Base-by-base conservation (phyloP, 1,140 invertebrate species). In the Papilio xuthus region DNA sequence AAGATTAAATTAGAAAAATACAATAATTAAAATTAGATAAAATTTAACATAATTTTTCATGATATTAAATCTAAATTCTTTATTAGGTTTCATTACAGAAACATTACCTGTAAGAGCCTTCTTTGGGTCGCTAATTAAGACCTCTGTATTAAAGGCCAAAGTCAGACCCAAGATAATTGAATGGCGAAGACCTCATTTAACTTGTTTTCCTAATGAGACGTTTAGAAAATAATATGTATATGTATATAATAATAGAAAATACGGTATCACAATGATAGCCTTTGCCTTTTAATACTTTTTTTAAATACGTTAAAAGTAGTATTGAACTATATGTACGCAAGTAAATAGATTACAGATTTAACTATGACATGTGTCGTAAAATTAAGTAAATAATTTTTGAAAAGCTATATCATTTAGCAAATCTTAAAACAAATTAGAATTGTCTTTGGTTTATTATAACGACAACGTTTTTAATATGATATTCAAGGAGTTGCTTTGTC, bases 401-500 rank as follows among this genome's bases (percentile, higher is more conserved):
- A 53, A 53, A 53, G 18, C 4, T 50, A 0, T 50, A n/a, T 7
- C 18, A 20, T 53, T 53, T 50, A 18, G 50, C 8, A 18, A 20
- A 53, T 67, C 47, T 18, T n/a, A 28, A 63, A 15, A 28, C 13
- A 6, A n/a, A 1, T 53, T 53, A 20, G 18, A n/a, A 28, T 50
- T 23, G 50, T 76, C n/a, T 28, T 41, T 63, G 8, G 53, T 76
- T 56, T 60, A 76, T 76, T 76, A 76, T 63, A 63, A 76, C 28
- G 53, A 28, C n/a, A 76, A 63, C 53, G 28, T 76, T 67, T 76
- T 63, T 76, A 53, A 60, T 76, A 76, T 76, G 50, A 76, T 63
- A 41, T 53, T 76, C 26, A 76, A 76, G 74, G 50, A 60, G 50
- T 37, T 63, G 74, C 23, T 76, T 76, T 76, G 74, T 76, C 74